Evolutionary conservation across 2,888 invertebrate genomes (phyloP).

Genomic region (Aphrophora alni): DNA sequence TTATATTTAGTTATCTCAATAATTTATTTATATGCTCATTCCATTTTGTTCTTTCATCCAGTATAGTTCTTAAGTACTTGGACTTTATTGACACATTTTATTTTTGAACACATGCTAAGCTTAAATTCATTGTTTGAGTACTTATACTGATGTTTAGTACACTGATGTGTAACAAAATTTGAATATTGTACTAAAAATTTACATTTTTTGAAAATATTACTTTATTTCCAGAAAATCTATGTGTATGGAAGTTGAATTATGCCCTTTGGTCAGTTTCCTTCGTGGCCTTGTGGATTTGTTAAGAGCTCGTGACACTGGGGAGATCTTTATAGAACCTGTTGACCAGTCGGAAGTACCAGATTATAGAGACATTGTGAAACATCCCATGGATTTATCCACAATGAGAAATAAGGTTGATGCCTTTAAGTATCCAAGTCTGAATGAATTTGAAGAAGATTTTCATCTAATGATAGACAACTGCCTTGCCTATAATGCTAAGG

Average conservation of each 20-base stretch:
- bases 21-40: too few relatives aligned
- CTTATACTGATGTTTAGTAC: too few relatives aligned
- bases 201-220: too few relatives aligned
- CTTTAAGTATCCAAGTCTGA: conserved; percentile 72
- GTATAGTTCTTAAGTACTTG: too few relatives aligned
- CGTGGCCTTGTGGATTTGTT: conserved; percentile 78
- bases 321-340: conserved; percentile 93
- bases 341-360: conserved; percentile 74
- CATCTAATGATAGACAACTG: conserved; percentile 97
- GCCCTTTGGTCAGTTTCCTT: conserved; percentile 81
- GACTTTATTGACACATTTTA: too few relatives aligned
- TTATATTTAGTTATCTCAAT: too few relatives aligned
- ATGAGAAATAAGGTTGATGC: conserved; percentile 81
- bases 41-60: too few relatives aligned
- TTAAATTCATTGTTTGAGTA: too few relatives aligned
- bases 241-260: conserved; percentile 79
- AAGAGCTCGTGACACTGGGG: conserved; percentile 78
- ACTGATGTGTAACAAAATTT: too few relatives aligned
- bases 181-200: too few relatives aligned
- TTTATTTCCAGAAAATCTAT: conserved; percentile 67
- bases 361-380: conserved; percentile 67
- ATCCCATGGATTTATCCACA: conserved; percentile 89
- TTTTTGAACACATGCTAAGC: too few relatives aligned
- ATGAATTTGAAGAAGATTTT: conserved; percentile 88
- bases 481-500: conserved; percentile 92